phyloP scores from a whole-genome alignment of 1,140 invertebrate species.

The Drosophila sulfurigaster region DNA sequence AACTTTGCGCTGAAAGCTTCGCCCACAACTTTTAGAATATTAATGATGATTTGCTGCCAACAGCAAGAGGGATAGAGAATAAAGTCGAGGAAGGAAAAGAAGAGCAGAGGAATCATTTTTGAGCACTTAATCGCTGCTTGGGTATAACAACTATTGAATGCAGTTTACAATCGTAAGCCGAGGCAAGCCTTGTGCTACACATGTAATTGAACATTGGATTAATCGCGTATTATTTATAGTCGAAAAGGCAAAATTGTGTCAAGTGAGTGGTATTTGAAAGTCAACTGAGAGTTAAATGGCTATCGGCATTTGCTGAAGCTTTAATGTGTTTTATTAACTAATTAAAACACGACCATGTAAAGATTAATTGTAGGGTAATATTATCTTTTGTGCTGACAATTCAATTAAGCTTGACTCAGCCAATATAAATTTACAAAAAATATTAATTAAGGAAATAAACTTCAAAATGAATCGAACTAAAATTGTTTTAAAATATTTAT shows the following conservation, averaged over 20 bases:
- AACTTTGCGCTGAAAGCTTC: constrained; percentile 67
- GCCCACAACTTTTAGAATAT: constrained; percentile 79
- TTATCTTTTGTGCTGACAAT: neutral
- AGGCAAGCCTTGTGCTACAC: neutral
- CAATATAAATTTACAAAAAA: no score
- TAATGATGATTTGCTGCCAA: constrained; percentile 72
- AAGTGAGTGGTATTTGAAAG: no score
- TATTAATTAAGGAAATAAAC: no score
- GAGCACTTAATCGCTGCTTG: neutral
- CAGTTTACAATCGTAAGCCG: neutral
- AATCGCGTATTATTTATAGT: neutral
- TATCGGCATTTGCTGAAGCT: neutral
- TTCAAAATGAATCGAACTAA: no score
- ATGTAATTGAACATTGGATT: neutral
- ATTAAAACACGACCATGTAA: neutral
- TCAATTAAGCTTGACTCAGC: no score
- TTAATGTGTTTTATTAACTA: neutral
- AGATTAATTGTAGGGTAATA: constrained; percentile 13
- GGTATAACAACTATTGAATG: constrained; percentile 14
- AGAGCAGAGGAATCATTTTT: neutral
- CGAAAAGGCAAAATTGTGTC: no score
- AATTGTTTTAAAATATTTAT: neutral
- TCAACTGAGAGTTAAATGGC: no score
- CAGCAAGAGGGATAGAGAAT: neutral
- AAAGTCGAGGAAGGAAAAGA: neutral